Percentiles rank a stretch among this genome's conserved stretches.
Evolutionary conservation across 2,888 invertebrate genomes (phyloP).

Genomic region (Hyles lineata): DNA sequence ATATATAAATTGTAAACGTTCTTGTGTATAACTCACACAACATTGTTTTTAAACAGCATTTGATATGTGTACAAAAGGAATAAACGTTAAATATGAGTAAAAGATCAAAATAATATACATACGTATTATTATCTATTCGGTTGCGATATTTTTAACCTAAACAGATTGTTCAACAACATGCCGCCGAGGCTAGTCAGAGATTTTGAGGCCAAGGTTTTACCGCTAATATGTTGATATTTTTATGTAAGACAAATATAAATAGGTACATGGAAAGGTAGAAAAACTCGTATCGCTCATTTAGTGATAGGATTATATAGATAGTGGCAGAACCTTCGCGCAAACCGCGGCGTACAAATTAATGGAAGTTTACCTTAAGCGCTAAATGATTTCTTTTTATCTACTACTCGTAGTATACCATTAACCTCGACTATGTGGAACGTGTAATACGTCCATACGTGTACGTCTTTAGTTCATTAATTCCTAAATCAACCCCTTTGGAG

Average conservation of each 20-base stretch:
- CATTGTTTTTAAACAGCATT: background rate
- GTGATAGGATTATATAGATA: slow-evolving; percentile 36
- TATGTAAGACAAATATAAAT: slow-evolving; percentile 67
- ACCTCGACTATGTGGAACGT: slow-evolving; percentile 41
- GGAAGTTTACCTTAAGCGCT: slow-evolving; percentile 45
- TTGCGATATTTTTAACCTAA: slow-evolving; percentile 74
- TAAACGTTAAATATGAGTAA: slow-evolving; percentile 26
- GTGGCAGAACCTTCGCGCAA: slow-evolving; percentile 31
- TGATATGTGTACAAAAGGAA: slow-evolving; percentile 25
- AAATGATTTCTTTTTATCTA: slow-evolving; percentile 35
- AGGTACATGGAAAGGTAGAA: slow-evolving; percentile 57
- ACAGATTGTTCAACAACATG: slow-evolving; percentile 72
- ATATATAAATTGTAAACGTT: background rate
- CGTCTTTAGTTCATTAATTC: slow-evolving; percentile 64
- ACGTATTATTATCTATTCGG: slow-evolving; percentile 55
- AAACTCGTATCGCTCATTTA: slow-evolving; percentile 54
- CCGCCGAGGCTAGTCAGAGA: slow-evolving; percentile 68
- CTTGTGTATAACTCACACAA: background rate
- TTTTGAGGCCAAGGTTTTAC: slow-evolving; percentile 80
- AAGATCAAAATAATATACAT: slow-evolving; percentile 34
- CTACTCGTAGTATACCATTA: slow-evolving; percentile 36
- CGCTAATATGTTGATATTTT: slow-evolving; percentile 75
- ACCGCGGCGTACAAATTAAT: slow-evolving; percentile 43
- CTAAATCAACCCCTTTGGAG: slow-evolving; percentile 64
- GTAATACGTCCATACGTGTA: slow-evolving; percentile 35